Evolutionary conservation across 2,113 vertebrate species (phyloP), one percentile per base, ranked within the genome.

Genomic region (Macquaria australasica): DNA sequence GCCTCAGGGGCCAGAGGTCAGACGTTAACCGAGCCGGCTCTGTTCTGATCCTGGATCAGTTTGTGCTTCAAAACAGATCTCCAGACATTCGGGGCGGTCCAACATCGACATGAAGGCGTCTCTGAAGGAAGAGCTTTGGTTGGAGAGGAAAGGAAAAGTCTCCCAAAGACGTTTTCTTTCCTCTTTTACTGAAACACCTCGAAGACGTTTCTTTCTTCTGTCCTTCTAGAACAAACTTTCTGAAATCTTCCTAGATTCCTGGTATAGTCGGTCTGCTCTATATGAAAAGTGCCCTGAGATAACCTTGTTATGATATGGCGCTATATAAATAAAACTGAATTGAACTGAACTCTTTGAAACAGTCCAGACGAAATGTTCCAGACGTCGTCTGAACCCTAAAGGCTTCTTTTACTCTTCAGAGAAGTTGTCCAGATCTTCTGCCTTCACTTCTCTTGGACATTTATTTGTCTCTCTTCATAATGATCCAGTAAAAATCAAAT

Each of bases 31-130:
- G 67, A 63, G 18, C 12, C 12, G 10, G n/a, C 48, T 34, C n/a
- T 3, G 78, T 39, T 45, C 43, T 50, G 64, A 56, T 80, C 68
- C 70, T 43, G 70, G 51, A 59, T 68, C 67, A 34, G 53, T 41
- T 21, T 39, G 51, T 45, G 15, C 25, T 28, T 5, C 9, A 43
- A 43, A 43, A 43, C 41, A 2, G 41, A 48, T 48, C 45, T 45
- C 43, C 43, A 20, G 5, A 51, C 15, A 6, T 21, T 31, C 45
- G 21, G 43, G 45, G 51, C 7, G 3, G 25, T 69, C 66, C 66
- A 51, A 15, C n/a, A 2, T 20, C 55, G 3, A 12, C 12, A 25
- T 0, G 9, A 23, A 43, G 31, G 37, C 0, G 25, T 69, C 56
- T 53, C 20, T 62, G 14, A 25, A 4, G n/a, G 34, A 58, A 58